Evolutionary conservation across 2,888 invertebrate species (phyloP), one percentile per base, ranked within the genome.

Genomic region (Hipparchia sbordonii): DNA sequence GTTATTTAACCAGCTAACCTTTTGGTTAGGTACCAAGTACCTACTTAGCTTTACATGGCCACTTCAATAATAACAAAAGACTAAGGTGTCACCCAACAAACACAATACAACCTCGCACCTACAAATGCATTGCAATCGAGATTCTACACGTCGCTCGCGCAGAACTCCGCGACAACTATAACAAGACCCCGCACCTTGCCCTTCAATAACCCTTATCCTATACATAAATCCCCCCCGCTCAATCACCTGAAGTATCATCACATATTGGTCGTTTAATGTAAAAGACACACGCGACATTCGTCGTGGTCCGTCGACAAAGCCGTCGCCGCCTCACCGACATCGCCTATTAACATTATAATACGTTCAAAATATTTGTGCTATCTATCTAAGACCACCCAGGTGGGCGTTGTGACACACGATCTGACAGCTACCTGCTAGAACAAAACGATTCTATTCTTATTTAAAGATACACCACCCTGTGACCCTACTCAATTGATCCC

Each of bases 261-360:
- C 79, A 81, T 23, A 74, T 13, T 81, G 82, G 88, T 71, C 67
- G 59, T 51, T 70, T 62, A 70, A 67, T 71, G 76, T 78, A 76
- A 72, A 70, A 70, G 76, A 77, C 83, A 82, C 85, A 85, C 81
- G 84, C 80, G 81, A 81, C 86, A 91, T 92, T 92, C 84, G 91
- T 90, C 85, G 85, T 89, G 91, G 87, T 88, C 72, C 73, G 71
- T 77, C 77, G 79, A 93, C 92, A 93, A 92, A 85, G 83, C 83
- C 80, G 78, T 82, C 81, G 83, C 85, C 82, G 85, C 82, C 83
- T 84, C 81, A 81, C 86, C 85, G 82, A 83, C 87, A 82, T 86
- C 82, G 81, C 85, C 79, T 82, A 93, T 93, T 93, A 87, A 87
- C 92, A 93, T 93, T 84, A 92, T 89, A 93, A 93, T 93, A 84